Base-by-base conservation (phyloP, 2,113 vertebrate species). In the Ahaetulla prasina region DNA sequence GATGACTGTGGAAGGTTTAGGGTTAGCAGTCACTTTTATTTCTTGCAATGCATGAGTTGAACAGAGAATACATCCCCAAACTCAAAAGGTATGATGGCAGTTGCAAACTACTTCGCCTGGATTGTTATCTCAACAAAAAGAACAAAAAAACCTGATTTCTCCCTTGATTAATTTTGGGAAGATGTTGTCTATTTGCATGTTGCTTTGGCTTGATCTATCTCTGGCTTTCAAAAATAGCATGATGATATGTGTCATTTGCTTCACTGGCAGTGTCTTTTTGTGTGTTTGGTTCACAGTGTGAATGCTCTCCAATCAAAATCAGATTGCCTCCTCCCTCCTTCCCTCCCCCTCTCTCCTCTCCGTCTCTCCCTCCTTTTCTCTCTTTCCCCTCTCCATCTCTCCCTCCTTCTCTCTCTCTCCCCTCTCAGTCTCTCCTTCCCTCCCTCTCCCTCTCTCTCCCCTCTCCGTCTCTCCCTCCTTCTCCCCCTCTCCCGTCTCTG, bases 21-120 rank as follows among this genome's bases (percentile, higher is more conserved):
- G 22, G 47, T 2, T 2, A 50, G 0, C 0, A 91, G 86, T 16
- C 93, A 18, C 12, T n/a, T 4, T 43, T 30, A 57, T 93, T 96
- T 94, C 49, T 91, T 91, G 85, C 8, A 85, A 91, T n/a, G 16
- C 88, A 92, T 47, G 57, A 22, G 55, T 93, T 91, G 88, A 95
- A 93, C 88, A 90, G 89, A 53, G 92, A 22, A 89, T 90, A 90
- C 35, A 25, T 91, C 43, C 86, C 93, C 93, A 91, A 88, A 94
- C 86, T 45, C 0, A 0, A 3, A 27, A 3, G 11, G 16, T 10
- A 53, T 91, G 74, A 88, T 93, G 47, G 87, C 1, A 8, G 57
- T 91, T 9, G 86, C 86, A 91, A 92, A 68, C 49, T 91, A 35
- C 91, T 92, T 60, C 88, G 8, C 47, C 30, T 87, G 68, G 84